Conservation (phyloP, 2,113 vertebrate genomes). For the Peromyscus leucopus region DNA sequence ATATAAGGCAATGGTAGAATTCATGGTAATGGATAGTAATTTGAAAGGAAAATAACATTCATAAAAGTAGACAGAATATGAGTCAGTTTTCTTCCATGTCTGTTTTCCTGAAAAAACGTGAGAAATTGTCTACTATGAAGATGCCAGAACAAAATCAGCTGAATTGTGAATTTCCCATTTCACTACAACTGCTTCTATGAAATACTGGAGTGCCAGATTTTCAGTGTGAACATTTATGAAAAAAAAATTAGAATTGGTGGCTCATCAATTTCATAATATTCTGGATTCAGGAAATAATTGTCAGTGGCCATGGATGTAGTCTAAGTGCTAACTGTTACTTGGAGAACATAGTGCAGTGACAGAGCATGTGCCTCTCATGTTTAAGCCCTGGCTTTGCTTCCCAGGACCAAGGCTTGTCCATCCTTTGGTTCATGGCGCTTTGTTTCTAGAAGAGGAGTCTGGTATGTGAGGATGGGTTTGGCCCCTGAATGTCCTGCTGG, state of each 20-base stretch:
- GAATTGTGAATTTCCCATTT: conserved; percentile 39
- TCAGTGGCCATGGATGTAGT: background rate
- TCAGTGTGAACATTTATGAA: background rate
- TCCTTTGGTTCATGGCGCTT: background rate
- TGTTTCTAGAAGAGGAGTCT: background rate
- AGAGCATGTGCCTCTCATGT: background rate
- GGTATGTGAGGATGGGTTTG: background rate
- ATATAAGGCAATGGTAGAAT: conserved; percentile 44
- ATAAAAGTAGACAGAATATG: background rate
- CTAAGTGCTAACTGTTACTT: background rate
- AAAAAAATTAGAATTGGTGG: background rate
- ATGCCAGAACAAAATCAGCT: background rate
- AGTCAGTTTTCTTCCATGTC: background rate
- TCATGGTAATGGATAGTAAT: background rate
- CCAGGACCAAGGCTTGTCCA: background rate
- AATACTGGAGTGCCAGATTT: background rate
- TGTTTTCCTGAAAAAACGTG: background rate
- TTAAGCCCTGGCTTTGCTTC: background rate
- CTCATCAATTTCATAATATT: conserved; percentile 8
- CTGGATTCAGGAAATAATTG: background rate
- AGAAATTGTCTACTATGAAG: background rate
- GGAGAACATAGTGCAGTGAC: background rate
- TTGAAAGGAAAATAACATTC: background rate
- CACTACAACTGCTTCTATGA: background rate
- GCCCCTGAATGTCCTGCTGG: background rate